Conservation (phyloP, 2,113 vertebrate species). For the Zapornia atra region DNA sequence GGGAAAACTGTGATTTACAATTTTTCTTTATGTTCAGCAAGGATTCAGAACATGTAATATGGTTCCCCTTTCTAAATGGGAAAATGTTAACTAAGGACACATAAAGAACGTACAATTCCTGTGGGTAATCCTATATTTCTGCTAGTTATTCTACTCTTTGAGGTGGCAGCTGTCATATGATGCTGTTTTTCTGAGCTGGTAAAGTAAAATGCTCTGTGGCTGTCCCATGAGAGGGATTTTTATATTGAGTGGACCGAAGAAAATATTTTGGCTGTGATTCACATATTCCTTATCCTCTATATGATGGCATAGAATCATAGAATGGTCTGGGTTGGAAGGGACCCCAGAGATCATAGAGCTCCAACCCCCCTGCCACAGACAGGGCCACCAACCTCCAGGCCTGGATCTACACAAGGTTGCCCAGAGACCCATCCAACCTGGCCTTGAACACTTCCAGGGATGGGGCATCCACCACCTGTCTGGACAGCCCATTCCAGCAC, state of each 20-base stretch:
- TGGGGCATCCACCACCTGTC: no score
- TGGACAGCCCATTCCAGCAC: no score
- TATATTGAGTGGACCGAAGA: neutral
- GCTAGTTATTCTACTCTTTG: neutral
- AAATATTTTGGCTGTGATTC: neutral
- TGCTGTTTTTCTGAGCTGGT: neutral
- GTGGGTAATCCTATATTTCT: neutral
- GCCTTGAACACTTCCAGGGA: no score
- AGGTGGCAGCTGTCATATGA: neutral
- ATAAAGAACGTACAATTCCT: neutral
- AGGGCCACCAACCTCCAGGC: no score
- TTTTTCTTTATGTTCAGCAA: neutral
- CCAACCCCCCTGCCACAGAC: no score
- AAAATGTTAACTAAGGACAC: neutral
- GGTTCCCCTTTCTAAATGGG: neutral
- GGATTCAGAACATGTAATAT: neutral
- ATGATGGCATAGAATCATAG: no score
- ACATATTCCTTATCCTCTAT: neutral
- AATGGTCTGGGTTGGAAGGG: no score
- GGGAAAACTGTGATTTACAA: neutral
- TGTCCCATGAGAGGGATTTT: neutral
- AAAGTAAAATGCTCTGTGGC: neutral
- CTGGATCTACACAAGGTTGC: no score
- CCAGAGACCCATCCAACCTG: no score
- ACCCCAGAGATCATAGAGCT: no score